Conservation (phyloP, 2,797 vertebrate genomes). For the Xenopus petersii region DNA sequence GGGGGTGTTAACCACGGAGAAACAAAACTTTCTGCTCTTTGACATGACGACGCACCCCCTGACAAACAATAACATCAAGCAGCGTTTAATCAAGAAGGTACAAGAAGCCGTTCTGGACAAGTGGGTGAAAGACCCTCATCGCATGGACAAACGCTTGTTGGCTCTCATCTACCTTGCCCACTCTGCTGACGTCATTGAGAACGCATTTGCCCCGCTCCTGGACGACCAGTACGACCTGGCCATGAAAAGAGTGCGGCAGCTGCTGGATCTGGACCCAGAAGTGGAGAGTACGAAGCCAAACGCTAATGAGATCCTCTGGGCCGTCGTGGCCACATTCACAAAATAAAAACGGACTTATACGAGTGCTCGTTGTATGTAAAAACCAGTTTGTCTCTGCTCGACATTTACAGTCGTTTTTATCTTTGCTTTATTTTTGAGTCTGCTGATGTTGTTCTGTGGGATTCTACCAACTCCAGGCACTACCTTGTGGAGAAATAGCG, state of each 20-base stretch:
- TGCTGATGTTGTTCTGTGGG: conserved; percentile 54
- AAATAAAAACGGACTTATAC: conserved; percentile 72
- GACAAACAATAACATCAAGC: conserved; percentile 93
- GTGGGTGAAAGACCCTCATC: conserved; percentile 93
- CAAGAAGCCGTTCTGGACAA: conserved; percentile 91
- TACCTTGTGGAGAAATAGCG: conserved; percentile 56
- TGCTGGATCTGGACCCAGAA: conserved; percentile 92
- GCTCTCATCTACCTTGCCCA: conserved; percentile 93
- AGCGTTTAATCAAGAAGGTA: conserved; percentile 93
- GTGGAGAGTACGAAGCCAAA: conserved; percentile 86
- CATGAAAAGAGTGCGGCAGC: conserved; percentile 90
- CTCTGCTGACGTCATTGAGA: conserved; percentile 92
- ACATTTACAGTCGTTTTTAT: conserved; percentile 66
- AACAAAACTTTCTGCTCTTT: conserved; percentile 96
- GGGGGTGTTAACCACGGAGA: conserved; percentile 92
- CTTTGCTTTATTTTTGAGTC: conserved; percentile 57
- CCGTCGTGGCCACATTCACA: conserved; percentile 91
- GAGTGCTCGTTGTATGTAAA: conserved; percentile 46
- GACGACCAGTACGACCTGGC: conserved; percentile 95
- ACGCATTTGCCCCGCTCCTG: conserved; percentile 89
- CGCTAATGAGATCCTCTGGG: conserved; percentile 89
- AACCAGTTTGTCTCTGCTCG: conserved; percentile 60
- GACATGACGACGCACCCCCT: conserved; percentile 96
- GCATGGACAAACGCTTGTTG: conserved; percentile 92
- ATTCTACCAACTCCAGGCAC: conserved; percentile 66